A percentile compares a stretch with the other conserved stretches of the same genome.
Conservation (phyloP, 2,797 vertebrate species). For the Phalanger gymnotis region DNA sequence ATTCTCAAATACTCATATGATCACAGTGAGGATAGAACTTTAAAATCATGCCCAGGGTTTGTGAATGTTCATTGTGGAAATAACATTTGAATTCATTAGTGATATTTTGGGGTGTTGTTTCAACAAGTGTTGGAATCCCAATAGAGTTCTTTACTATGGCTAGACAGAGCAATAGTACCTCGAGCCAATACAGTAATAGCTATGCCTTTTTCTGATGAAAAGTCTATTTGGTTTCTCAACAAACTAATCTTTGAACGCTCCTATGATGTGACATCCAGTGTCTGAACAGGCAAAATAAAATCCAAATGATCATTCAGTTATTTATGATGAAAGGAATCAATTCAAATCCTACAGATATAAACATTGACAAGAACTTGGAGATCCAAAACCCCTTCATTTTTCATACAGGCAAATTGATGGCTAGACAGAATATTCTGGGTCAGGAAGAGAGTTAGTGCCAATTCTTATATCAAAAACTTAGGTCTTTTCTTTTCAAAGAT, state of each 20-base stretch:
- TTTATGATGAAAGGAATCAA: not conserved
- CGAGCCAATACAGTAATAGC: not conserved
- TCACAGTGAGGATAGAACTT: no score
- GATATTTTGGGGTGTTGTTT: not conserved
- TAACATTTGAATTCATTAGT: not conserved
- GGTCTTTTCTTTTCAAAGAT: constrained; percentile 47
- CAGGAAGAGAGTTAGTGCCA: not conserved
- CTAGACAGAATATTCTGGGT: not conserved
- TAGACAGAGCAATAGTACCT: no score
- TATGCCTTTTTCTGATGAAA: not conserved
- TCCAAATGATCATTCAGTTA: not conserved
- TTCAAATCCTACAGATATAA: no score
- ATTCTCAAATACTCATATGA: no score
- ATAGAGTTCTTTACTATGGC: not conserved
- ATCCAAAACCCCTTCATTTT: not conserved
- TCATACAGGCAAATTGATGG: not conserved
- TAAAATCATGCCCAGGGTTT: no score
- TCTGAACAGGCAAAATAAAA: not conserved
- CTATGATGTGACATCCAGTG: not conserved
- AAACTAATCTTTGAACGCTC: not conserved
- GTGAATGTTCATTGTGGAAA: no score
- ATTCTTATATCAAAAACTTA: no score
- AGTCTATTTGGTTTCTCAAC: not conserved
- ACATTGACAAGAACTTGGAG: not conserved
- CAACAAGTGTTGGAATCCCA: not conserved